Conservation (phyloP, 2,888 invertebrate species). For the Bursaphelenchus okinawaensis region DNA sequence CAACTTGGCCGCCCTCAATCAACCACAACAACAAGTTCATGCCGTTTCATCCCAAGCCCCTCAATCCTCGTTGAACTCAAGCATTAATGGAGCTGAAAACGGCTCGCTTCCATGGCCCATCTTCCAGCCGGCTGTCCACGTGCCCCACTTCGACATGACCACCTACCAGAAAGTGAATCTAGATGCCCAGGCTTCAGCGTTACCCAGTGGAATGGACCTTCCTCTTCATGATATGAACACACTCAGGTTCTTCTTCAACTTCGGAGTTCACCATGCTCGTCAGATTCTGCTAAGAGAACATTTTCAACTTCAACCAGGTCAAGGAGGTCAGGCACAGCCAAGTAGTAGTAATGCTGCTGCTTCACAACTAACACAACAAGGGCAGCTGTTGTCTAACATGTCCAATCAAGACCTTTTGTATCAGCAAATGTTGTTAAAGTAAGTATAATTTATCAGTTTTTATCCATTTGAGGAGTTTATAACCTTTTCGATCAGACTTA, state of each 20-base stretch:
- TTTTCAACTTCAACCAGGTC: conserved; percentile 15
- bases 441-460: background rate
- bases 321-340: background rate
- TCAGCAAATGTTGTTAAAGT: conserved; percentile 10
- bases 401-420: conserved; percentile 5
- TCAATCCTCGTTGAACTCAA: conserved; percentile 11
- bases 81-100: conserved; percentile 4
- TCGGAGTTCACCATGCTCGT: conserved; percentile 49
- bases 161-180: conserved; percentile 47
- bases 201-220: conserved; percentile 46
- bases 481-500: too few species aligned
- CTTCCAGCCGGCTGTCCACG: conserved; percentile 34
- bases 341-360: conserved; percentile 1
- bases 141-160: conserved; percentile 44
- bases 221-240: conserved; percentile 49
- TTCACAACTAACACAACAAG: conserved; percentile 3
- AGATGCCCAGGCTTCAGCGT: conserved; percentile 40
- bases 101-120: conserved; percentile 47
- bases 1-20: background rate
- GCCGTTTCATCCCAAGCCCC: conserved; percentile 14
- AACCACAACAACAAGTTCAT: conserved; percentile 24
- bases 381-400: background rate
- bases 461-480: too few species aligned
- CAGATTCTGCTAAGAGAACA: conserved; percentile 34
- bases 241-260: conserved; percentile 50